Base-by-base conservation (phyloP, 2,797 vertebrate species). In the Thalassophryne amazonica region DNA sequence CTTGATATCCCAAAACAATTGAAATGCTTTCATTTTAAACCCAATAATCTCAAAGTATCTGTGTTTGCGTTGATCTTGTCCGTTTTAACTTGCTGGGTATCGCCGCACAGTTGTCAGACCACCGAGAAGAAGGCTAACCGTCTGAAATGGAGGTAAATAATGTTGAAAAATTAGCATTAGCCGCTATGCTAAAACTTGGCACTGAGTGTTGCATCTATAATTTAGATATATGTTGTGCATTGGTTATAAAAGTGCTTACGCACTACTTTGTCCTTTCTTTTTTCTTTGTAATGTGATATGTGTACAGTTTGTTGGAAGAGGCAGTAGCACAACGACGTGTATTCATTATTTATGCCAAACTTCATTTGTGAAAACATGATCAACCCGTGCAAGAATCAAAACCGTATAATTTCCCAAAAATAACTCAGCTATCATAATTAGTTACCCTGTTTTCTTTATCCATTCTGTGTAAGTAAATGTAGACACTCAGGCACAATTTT, bases 131-230 rank as follows among this genome's bases (percentile, higher is more conserved):
- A 22, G 15, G 15, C 38, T 36, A 22, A n/a, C 5, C 38, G 48
- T 25, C 52, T 6, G 35, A 75, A 42, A 89, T 89, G 87, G 87
- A 89, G 84, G 87, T 89, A 83, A 82, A 69, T 29, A 39, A 14
- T 41, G 42, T 73, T 28, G 19, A 47, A 23, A 16, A 23, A 14
- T 73, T 80, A 75, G 78, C 78, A 48, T 73, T 60, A 74, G 75
- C 72, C 19, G n/a, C 12, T 8, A 13, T 35, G 12, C 2, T 10
- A 24, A 16, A 49, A 48, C 25, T 22, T 19, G 16, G 4, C n/a
- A 2, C 2, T 41, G 6, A 1, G 0, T 18, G 7, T 1, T 15
- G 8, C 40, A 38, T 41, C 29, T 22, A 12, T 6, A 23, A 12
- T 6, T 46, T 11, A 49, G 3, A 27, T 12, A 1, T 3, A 1